Evolutionary conservation across 2,113 vertebrate genomes (phyloP), one percentile per base, ranked within the genome.

Genomic region (Pterocles orientalis): DNA sequence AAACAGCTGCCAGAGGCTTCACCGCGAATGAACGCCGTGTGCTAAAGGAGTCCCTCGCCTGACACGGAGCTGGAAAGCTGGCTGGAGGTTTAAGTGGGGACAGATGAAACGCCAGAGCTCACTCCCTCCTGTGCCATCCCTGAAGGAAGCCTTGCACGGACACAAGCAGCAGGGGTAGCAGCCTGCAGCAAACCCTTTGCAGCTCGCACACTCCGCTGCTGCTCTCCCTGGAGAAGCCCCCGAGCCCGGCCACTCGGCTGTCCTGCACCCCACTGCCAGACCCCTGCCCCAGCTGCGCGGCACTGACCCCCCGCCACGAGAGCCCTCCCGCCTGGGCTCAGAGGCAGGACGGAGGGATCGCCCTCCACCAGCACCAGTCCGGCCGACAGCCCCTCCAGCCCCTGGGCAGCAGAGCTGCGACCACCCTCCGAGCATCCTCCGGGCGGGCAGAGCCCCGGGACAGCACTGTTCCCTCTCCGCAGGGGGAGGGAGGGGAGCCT

Each of bases 1-100:
- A 86, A 96, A 92, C 88, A 96, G 96, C 95, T 97, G 96, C 95
- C 95, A 82, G 87, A 94, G 85, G 95, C 95, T 94, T 96, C 87
- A 16, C 86, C 60, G 85, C 53, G 0, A 95, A 21, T 39, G 92
- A 96, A 97, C 85, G 7, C 90, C 7, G 65, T 79, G 93, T 94
- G 85, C 93, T 97, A 69, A 92, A 94, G 94, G 76, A 94, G 86
- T 78, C 92, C 91, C 71, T 57, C 2, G 85, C 69, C 95, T 83
- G 82, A 90, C 94, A 84, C 34, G 19, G 86, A 94, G 94, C 85
- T 76, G 80, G 43, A 70, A 57, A 62, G 47, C 88, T 48, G 76
- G 72, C 84, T 57, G 34, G 72, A 71, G 45, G 82, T 81, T 93
- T 84, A 82, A 88, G 86, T 29, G 23, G 88, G 82, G 80, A 96